Base-by-base conservation (phyloP, 2,888 invertebrate genomes). In the Oscheius sp. region DNA sequence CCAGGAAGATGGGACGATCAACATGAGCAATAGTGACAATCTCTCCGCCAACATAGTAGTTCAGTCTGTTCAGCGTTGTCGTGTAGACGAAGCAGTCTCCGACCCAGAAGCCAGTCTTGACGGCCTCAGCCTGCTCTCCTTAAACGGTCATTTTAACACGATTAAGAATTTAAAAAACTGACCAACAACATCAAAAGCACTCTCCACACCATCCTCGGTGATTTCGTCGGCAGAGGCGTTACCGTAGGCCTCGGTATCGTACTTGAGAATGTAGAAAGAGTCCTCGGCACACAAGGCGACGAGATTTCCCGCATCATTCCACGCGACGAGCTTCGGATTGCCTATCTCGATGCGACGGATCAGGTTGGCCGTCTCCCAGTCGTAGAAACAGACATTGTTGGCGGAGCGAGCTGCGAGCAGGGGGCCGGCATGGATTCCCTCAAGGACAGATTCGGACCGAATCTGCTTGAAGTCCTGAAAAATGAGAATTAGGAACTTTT, bases 61-160 rank as follows among this genome's bases (percentile, higher is more conserved):
- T 98, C 81, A 99, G 94, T 77, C 98, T 93, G 91, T 99, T 98
- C 1, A 96, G 94, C 47, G 94, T 93, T 90, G 99, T 99, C 0
- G 99, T 99, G 91, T 99, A 99, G 85, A 99, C 97, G 90, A 99
- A 99, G 90, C 99, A 99, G 90, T 99, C 99, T 3, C 99, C 89
- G 71, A 89, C 82, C 89, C 89, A 89, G 73, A 86, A 80, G 2
- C 80, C 88, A 9, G 89, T 88, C 73, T 84, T 84, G 11, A 89
- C 84, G 13, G 65, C 70, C 73, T 88, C 89, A 5, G 76, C 3
- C 37, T 86, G 84, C 71, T 89, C 88, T 57, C 87, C 87, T 80
- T 37, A 65, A 75, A 62, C 13, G 7, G 29, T 71, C 47, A 32
- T n/a, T 5, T 33, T 7, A 47, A 2, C 48, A 21, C 21, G 21